Evolutionary conservation across 1,140 invertebrate species (phyloP).

Genomic region (Rhopalosiphum maidis): DNA sequence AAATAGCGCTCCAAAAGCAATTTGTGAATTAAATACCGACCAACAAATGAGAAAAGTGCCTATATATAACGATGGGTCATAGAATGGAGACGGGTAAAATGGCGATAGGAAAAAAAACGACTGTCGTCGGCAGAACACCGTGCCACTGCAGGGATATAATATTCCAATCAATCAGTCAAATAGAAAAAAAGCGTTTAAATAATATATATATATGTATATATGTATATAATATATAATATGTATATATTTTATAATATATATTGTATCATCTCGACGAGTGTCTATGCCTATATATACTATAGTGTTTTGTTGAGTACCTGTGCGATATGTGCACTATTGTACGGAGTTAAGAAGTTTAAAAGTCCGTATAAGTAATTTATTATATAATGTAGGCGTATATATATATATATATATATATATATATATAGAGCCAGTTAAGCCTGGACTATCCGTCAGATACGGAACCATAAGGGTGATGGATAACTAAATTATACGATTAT

Average conservation of each 20-base stretch:
- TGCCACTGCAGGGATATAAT: not conserved
- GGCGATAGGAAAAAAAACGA: not conserved
- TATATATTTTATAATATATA: too few species aligned
- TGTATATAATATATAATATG: not conserved
- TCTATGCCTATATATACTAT: not conserved
- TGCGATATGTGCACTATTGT: not conserved
- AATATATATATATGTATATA: not conserved
- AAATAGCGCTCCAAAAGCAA: conserved; percentile 44
- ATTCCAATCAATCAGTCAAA: conserved; percentile 24
- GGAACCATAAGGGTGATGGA: not conserved
- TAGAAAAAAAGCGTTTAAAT: not conserved
- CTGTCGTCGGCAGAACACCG: not conserved
- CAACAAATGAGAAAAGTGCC: not conserved
- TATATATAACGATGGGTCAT: not conserved
- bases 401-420: too few species aligned
- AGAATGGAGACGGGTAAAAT: not conserved
- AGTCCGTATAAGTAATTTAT: not conserved
- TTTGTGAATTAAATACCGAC: conserved; percentile 54
- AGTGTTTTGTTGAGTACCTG: not conserved
- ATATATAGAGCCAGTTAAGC: not conserved
- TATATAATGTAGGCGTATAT: not conserved
- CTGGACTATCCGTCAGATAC: not conserved
- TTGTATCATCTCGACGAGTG: not conserved
- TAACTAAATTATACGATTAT: not conserved
- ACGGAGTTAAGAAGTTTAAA: not conserved